These are phyloP conservation scores for Lordiphosa stackelbergi DNA, from an alignment of 1,140 invertebrate genomes.

Conservation along the genomic window DNA sequence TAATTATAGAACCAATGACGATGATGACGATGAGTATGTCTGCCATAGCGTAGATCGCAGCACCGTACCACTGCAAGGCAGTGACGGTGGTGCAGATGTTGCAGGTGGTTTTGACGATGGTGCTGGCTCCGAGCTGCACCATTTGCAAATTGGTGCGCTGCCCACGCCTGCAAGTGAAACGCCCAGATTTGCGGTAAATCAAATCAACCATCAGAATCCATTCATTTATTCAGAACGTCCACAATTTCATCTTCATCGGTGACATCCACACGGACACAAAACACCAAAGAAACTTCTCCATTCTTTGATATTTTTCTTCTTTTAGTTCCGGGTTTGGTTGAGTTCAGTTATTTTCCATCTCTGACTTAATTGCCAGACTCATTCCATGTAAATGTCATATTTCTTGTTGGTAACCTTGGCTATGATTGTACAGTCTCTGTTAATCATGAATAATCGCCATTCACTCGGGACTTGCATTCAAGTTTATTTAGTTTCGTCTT, in stretches of 20 bases:
- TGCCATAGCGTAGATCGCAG: slow-evolving; percentile 74
- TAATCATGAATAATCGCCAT: too few species aligned
- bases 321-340: too few species aligned
- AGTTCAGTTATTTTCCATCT: too few species aligned
- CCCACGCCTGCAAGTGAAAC: slow-evolving; percentile 77
- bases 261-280: neutral
- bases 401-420: too few species aligned
- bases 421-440: too few species aligned
- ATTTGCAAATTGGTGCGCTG: slow-evolving; percentile 76
- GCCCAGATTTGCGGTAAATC: slow-evolving; percentile 77
- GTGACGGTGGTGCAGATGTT: slow-evolving; percentile 40
- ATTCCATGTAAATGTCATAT: too few species aligned
- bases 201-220: slow-evolving; percentile 56
- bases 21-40: slow-evolving; percentile 60
- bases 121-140: slow-evolving; percentile 59
- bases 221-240: slow-evolving; percentile 6
- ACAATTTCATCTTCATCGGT: slow-evolving; percentile 11
- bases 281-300: neutral
- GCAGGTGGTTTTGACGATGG: slow-evolving; percentile 42
- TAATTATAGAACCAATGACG: slow-evolving; percentile 54
- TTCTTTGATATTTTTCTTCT: too few species aligned
- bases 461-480: too few species aligned
- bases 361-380: too few species aligned
- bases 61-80: slow-evolving; percentile 21
- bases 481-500: too few species aligned